These are phyloP conservation scores for Phymastichus coffea DNA, from an alignment of 1,140 invertebrate species.

Conservation along the genomic window DNA sequence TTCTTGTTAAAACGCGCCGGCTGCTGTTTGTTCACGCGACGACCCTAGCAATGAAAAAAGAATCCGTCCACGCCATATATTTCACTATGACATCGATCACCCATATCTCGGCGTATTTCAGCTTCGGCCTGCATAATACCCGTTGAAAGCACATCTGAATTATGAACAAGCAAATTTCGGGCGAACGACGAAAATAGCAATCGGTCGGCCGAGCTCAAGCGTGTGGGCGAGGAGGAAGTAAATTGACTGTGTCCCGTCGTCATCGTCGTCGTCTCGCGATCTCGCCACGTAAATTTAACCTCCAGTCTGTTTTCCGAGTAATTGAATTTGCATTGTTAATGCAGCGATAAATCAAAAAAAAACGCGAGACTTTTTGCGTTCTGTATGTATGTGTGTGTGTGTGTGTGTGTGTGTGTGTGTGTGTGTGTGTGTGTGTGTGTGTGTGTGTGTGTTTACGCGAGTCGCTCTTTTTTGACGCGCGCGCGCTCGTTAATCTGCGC, in stretches of 20 bases:
- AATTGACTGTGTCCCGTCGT: conserved; percentile 31
- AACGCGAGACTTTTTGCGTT: too few species aligned
- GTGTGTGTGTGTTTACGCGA: too few species aligned
- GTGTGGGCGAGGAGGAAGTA: conserved; percentile 25
- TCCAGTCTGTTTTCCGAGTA: conserved; percentile 4
- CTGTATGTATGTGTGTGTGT: too few species aligned
- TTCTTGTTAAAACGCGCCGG: not conserved
- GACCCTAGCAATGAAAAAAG: too few species aligned
- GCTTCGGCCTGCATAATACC: too few species aligned
- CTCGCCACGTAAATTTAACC: conserved; percentile 45
- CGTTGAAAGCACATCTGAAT: not conserved
- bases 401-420: too few species aligned
- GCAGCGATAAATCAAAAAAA: conserved; percentile 18
- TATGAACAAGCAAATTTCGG: not conserved
- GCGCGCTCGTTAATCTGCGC: not conserved
- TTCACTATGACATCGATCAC: too few species aligned
- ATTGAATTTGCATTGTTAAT: conserved; percentile 12
- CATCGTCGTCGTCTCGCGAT: too few species aligned
- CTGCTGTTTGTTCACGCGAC: conserved; percentile 5
- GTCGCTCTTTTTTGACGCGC: not conserved
- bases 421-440: too few species aligned
- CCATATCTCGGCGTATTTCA: too few species aligned
- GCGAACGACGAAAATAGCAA: not conserved
- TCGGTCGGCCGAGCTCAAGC: conserved; percentile 24
- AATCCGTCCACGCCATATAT: too few species aligned